Evolutionary conservation across 2,888 invertebrate species (phyloP).

Genomic region (Hypomecis atomaria): DNA sequence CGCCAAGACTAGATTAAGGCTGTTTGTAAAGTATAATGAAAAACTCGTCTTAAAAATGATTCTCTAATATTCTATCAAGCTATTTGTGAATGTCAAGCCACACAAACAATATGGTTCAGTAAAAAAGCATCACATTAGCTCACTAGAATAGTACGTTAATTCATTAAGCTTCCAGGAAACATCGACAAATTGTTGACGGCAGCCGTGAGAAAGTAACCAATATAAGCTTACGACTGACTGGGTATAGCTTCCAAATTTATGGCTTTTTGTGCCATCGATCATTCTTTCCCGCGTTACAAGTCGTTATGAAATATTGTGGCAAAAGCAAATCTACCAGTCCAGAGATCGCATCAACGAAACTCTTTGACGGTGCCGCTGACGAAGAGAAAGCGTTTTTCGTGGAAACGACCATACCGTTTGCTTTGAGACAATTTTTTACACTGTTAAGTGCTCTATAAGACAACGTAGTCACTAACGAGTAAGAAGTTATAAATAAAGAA

Average conservation of each 20-base stretch:
- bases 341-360: conserved; percentile 57
- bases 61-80: conserved; percentile 4
- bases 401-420: conserved; percentile 60
- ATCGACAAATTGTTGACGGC: conserved; percentile 45
- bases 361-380: conserved; percentile 60
- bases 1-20: conserved; percentile 15
- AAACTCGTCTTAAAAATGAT: conserved; percentile 1
- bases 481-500: background rate
- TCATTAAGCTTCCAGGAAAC: conserved; percentile 49
- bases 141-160: conserved; percentile 42
- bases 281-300: conserved; percentile 38
- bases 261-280: conserved; percentile 46
- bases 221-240: conserved; percentile 43
- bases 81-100: conserved; percentile 15
- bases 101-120: conserved; percentile 28
- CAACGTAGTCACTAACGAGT: conserved; percentile 1
- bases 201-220: conserved; percentile 55
- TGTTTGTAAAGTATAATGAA: background rate
- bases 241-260: conserved; percentile 44
- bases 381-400: conserved; percentile 76
- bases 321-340: conserved; percentile 49
- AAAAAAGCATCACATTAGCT: conserved; percentile 41
- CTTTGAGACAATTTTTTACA: conserved; percentile 37
- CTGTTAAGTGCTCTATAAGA: conserved; percentile 24
- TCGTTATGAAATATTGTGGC: conserved; percentile 49